Conservation (phyloP, 2,113 vertebrate species). For the Microcebus murinus region DNA sequence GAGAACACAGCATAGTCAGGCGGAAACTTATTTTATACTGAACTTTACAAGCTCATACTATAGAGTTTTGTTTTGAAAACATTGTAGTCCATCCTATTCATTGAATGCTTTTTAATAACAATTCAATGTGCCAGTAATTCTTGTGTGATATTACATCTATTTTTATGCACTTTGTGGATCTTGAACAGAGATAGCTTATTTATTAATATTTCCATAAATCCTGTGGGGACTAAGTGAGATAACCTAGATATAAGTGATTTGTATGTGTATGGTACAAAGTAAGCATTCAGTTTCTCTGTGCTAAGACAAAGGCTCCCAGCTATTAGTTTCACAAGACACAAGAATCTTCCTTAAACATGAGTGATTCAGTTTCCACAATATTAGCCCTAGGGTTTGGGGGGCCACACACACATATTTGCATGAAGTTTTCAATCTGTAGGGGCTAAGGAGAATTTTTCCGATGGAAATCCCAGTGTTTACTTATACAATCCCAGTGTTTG, state of each 20-base stretch:
- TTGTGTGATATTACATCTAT: neutral
- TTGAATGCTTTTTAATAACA: neutral
- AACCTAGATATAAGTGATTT: neutral
- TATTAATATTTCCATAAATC: neutral
- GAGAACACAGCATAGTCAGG: neutral
- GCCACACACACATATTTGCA: neutral
- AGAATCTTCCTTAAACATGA: neutral
- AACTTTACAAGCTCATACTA: neutral
- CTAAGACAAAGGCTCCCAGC: neutral
- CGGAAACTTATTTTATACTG: neutral
- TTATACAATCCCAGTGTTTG: neutral
- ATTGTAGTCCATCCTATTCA: neutral
- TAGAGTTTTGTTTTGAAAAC: neutral
- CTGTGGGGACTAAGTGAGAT: neutral
- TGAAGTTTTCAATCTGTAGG: neutral
- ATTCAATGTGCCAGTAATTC: neutral
- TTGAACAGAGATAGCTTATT: neutral
- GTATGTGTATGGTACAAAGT: neutral
- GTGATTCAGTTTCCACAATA: neutral
- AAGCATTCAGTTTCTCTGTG: neutral
- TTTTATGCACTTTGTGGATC: neutral
- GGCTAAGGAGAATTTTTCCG: neutral
- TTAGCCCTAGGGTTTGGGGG: neutral
- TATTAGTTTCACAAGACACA: neutral
- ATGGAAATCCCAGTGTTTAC: neutral